phyloP scores from a whole-genome alignment of 2,797 vertebrate genomes.

The Chloroceryle inda region DNA sequence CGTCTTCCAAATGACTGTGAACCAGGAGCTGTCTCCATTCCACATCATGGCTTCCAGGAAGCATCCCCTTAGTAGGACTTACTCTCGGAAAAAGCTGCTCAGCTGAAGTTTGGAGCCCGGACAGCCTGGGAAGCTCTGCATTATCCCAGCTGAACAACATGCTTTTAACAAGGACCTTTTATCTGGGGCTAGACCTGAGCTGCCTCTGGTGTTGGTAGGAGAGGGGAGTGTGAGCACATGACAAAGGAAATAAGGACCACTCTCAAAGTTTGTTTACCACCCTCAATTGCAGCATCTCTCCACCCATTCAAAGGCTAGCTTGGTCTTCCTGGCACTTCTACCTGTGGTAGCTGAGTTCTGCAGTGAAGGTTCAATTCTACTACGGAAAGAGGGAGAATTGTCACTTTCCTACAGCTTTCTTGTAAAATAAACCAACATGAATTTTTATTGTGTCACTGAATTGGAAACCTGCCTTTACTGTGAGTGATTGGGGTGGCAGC shows the following conservation, averaged over 20 bases:
- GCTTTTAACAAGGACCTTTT: neutral
- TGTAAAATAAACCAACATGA: slow-evolving; percentile 67
- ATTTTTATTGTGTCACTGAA: neutral
- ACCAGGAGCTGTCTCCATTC: slow-evolving; percentile 83
- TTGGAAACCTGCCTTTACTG: neutral
- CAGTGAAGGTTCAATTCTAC: neutral
- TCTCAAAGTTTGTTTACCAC: neutral
- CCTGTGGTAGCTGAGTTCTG: neutral
- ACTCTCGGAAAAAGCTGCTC: slow-evolving; percentile 90
- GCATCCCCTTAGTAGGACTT: slow-evolving; percentile 77
- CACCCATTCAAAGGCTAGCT: neutral
- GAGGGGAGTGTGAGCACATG: neutral
- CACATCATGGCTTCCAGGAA: slow-evolving; percentile 53
- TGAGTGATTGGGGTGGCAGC: neutral
- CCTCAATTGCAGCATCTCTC: neutral
- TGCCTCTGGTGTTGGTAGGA: neutral
- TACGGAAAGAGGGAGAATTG: neutral
- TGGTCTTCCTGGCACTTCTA: neutral
- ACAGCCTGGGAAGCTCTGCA: neutral
- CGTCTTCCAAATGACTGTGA: neutral
- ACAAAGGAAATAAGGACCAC: neutral
- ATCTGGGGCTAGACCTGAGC: neutral
- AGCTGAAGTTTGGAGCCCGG: slow-evolving; percentile 47
- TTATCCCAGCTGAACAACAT: neutral
- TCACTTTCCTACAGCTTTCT: neutral